Conservation (phyloP, 2,888 invertebrate species). For the Polydrusus pterygomalis region DNA sequence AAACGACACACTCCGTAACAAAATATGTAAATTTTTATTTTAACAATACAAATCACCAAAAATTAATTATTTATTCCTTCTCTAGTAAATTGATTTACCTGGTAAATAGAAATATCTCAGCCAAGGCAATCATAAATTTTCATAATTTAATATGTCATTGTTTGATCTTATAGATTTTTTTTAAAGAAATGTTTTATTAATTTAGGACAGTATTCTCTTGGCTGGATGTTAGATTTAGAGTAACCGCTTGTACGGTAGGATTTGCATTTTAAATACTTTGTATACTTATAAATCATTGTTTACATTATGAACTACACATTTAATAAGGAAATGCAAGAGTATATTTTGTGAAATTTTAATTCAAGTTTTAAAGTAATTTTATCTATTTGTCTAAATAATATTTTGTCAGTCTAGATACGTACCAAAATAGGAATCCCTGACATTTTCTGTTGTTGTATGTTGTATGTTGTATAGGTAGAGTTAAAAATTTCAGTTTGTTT, state of each 20-base stretch:
- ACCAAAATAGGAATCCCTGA: not conserved
- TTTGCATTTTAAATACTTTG: too few species aligned
- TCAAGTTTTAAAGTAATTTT: too few species aligned
- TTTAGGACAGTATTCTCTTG: not conserved
- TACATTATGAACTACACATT: too few species aligned
- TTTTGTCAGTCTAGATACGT: too few species aligned
- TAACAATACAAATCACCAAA: conserved; percentile 17
- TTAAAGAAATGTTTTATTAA: conserved; percentile 8
- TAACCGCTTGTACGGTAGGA: too few species aligned
- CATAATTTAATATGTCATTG: not conserved
- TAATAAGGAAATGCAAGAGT: too few species aligned
- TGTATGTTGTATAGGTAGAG: not conserved
- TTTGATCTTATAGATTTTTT: not conserved
- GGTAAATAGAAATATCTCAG: conserved; percentile 18
- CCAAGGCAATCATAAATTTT: conserved; percentile 26
- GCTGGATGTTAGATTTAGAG: too few species aligned
- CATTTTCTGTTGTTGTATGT: too few species aligned
- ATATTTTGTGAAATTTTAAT: too few species aligned
- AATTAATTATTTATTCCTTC: conserved; percentile 3
- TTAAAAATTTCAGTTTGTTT: not conserved
- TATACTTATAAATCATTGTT: too few species aligned
- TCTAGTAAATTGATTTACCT: conserved; percentile 15
- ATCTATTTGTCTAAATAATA: too few species aligned
- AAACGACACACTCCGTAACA: conserved; percentile 7
- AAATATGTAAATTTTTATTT: conserved; percentile 13